Evolutionary conservation across 2,797 vertebrate genomes (phyloP).

Genomic region (Rhynchotus rufescens): DNA sequence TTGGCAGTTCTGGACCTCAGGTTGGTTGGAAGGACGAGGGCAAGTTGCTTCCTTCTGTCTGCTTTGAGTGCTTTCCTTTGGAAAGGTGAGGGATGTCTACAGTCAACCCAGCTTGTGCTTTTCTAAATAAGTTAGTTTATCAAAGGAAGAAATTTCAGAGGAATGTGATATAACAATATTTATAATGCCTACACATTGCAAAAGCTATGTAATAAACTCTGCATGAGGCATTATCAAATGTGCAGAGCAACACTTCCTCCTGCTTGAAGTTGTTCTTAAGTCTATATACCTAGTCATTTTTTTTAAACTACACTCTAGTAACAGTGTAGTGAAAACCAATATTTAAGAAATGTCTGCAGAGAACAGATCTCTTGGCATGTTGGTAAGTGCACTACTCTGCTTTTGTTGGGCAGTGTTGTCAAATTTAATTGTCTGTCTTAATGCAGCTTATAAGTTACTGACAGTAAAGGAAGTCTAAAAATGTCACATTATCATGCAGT

Average conservation of each 20-base stretch:
- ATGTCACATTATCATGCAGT: background rate
- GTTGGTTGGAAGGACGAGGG: background rate
- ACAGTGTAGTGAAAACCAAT: conserved; percentile 1
- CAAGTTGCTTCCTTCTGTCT: background rate
- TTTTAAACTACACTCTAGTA: background rate
- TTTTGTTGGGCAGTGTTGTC: background rate
- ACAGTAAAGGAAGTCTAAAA: background rate
- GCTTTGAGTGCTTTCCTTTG: background rate
- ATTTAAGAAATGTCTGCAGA: background rate
- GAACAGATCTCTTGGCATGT: background rate
- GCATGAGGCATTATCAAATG: background rate
- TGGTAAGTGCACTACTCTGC: background rate
- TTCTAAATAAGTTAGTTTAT: background rate
- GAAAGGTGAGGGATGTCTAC: background rate
- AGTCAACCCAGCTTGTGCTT: background rate
- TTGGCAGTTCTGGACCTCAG: background rate
- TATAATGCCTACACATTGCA: background rate
- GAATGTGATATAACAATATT: background rate
- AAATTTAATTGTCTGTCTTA: background rate
- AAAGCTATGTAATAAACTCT: background rate
- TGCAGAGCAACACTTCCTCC: background rate
- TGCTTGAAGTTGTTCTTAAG: conserved; percentile 10
- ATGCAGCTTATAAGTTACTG: background rate
- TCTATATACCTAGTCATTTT: background rate
- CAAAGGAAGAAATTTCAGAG: background rate